Conservation (phyloP, 1,140 invertebrate genomes). For the Globodera ellingtonae region DNA sequence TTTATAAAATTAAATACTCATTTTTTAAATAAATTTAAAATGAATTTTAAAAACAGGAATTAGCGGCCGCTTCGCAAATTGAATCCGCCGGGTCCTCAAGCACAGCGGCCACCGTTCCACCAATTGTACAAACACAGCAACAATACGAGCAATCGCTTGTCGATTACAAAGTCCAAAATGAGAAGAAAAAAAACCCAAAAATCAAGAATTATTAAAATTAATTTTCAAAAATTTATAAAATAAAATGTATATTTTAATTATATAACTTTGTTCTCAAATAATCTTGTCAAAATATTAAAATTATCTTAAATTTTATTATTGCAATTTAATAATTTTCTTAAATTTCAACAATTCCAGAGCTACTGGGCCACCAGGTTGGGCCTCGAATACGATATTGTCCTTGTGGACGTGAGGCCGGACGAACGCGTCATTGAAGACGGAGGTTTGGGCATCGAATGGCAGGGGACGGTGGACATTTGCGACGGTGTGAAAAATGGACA, state of each 20-base stretch:
- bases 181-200: no score
- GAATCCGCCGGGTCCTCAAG: slow-evolving; percentile 19
- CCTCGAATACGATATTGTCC: slow-evolving; percentile 56
- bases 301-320: no score
- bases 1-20: neutral
- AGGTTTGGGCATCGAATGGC: slow-evolving; percentile 89
- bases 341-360: slow-evolving; percentile 39
- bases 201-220: neutral
- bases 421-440: slow-evolving; percentile 70
- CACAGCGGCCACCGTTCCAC: slow-evolving; percentile 3
- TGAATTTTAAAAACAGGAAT: slow-evolving; percentile 1
- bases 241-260: neutral
- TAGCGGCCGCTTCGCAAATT: slow-evolving; percentile 13
- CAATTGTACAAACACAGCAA: slow-evolving; percentile 12
- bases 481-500: slow-evolving; percentile 71
- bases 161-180: slow-evolving; percentile 20
- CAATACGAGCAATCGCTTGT: slow-evolving; percentile 29
- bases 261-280: no score
- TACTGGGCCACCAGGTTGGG: slow-evolving; percentile 57
- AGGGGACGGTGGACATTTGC: slow-evolving; percentile 92
- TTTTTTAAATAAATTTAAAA: neutral
- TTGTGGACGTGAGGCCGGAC: slow-evolving; percentile 56
- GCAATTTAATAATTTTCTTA: neutral
- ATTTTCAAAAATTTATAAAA: neutral
- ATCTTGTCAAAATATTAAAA: no score